Base-by-base conservation (phyloP, 64 coral and sea anemone genomes). In the Actinia equina region DNA sequence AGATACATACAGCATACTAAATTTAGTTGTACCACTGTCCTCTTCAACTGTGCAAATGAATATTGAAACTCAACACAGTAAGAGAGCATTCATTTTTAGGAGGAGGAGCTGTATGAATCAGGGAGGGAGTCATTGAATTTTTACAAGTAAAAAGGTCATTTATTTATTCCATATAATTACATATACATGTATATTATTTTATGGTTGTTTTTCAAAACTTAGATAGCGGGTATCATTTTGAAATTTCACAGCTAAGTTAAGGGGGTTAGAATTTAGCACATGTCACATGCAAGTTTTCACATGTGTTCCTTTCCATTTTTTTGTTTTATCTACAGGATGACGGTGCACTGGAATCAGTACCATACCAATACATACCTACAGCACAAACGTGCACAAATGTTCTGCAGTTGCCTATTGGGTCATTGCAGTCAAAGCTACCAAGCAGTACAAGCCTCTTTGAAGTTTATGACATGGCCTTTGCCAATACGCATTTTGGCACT, bases 391-490 rank as follows among this genome's bases (percentile, higher is more conserved):
- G 30, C 30, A 37, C 30, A 37, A 37, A 37, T 37, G 30, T 37
- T 37, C 30, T 37, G 30, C 30, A 37, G 30, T 37, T 37, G 30
- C 30, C 30, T 37, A 37, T 37, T 37, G 30, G 30, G 30, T 37
- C 30, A 37, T 37, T 37, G 30, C 30, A 37, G 30, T 37, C 30
- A 37, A 37, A 37, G 30, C 30, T 37, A 37, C 30, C 30, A 37
- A 37, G 30, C 30, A 37, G 30, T 37, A 37, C 84, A 79, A 45
- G 56, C 51, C 77, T 91, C 55, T 91, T 91, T 86, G 42, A 81
- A 44, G 84, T 86, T 41, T 91, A 91, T 80, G 89, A 91, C 77
- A 43, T 91, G 71, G 84, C 84, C 52, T 91, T 91, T 91, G 89
- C 83, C 59, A 62, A 62, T 62, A 62, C 59, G 5, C 59, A 62